Conservation (phyloP, 2,113 vertebrate genomes). For the Upupa epops region DNA sequence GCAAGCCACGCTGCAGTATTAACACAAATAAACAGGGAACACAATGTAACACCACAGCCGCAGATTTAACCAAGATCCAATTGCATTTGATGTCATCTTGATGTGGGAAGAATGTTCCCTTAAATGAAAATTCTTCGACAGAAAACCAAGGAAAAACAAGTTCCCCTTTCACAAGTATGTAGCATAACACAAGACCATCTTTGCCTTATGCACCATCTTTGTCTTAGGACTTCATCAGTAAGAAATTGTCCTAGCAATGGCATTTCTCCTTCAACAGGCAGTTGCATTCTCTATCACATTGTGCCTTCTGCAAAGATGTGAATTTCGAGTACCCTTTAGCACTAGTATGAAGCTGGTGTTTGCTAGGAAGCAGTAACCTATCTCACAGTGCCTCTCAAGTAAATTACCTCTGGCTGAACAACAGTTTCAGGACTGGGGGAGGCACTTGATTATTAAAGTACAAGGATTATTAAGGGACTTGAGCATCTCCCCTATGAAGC, state of each 20-base stretch:
- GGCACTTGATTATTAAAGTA: not conserved
- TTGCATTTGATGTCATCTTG: conserved; percentile 6
- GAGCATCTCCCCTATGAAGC: too few species aligned
- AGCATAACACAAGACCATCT: not conserved
- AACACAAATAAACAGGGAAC: conserved; percentile 41
- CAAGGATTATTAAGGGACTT: too few species aligned
- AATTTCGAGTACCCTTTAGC: not conserved
- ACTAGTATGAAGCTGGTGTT: not conserved
- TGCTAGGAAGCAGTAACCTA: not conserved
- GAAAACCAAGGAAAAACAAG: conserved; percentile 40
- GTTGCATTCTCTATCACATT: not conserved
- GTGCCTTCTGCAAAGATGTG: not conserved
- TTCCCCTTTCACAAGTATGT: not conserved
- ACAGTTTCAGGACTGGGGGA: not conserved
- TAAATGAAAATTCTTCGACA: not conserved
- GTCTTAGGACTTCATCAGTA: not conserved
- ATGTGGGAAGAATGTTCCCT: conserved; percentile 33
- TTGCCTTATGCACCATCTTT: not conserved
- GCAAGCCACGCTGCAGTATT: fast-evolving
- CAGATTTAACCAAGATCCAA: conserved; percentile 29
- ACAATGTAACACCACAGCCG: conserved; percentile 1
- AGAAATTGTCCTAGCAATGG: not conserved
- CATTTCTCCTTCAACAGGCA: not conserved
- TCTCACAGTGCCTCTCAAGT: not conserved
- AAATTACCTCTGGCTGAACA: not conserved